Base-by-base conservation (phyloP, 2,888 invertebrate genomes). In the Agrotis exclamationis region DNA sequence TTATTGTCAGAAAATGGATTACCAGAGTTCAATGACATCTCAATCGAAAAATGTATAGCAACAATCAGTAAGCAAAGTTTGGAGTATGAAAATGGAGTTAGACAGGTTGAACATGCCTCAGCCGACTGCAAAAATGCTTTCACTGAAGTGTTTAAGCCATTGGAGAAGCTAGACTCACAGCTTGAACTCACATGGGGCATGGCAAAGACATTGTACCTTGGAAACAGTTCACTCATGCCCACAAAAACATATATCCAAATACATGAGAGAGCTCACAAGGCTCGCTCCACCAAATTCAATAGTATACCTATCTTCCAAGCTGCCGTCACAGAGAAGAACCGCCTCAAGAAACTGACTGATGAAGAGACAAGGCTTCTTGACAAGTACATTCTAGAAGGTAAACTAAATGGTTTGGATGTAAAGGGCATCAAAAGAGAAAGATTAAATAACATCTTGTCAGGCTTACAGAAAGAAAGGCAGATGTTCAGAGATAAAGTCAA, bases 141-240 rank as follows among this genome's bases (percentile, higher is more conserved):
- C 90, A 93, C 96, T 47, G 97, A 97, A 86, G 95, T 98, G 60
- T 96, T 99, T 75, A 96, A 97, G 79, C 98, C 98, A 1, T 88
- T 99, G 39, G 99, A 99, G 89, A 97, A 97, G 84, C 91, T 97
- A 1, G 97, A 97, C 47, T 96, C 97, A 1, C 97, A 98, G 14
- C 92, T 99, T 60, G 98, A 98, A 88, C 97, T 97, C 62, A 98
- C 98, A 5, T 99, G 98, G 98, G 98, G 98, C 14, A 96, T 99
- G 84, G 97, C 98, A 0, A 99, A 99, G 92, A 97, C 98, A 5
- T 92, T 99, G 16, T 98, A 98, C 89, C 94, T 98, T 63, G 98
- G 98, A 7, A 98, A 98, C 87, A 97, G 97, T 86, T 97, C 97
- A 0, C 90, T 98, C 16, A 98, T 99, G 97, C 98, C 98, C 0